Conservation (phyloP, 2,113 vertebrate genomes). For the Numida meleagris region DNA sequence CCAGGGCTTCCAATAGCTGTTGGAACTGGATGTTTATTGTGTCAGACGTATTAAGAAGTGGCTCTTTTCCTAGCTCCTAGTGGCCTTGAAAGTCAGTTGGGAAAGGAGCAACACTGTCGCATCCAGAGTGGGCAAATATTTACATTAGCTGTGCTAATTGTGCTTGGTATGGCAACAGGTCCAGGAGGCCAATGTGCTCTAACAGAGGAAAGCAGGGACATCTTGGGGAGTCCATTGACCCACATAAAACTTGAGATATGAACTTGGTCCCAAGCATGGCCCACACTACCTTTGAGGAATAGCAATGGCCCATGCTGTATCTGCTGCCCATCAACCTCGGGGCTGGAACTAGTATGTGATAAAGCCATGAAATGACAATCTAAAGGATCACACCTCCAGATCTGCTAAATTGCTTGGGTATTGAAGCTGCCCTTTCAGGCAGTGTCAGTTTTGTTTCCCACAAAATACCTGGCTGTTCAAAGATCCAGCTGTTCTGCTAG, state of each 20-base stretch:
- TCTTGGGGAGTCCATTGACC: not conserved
- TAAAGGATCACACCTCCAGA: not conserved
- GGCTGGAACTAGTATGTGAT: not conserved
- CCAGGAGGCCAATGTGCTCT: not conserved
- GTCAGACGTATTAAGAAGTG: not conserved
- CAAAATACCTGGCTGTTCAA: not conserved
- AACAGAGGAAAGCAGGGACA: accelerated
- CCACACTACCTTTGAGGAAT: not conserved
- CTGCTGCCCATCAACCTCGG: accelerated
- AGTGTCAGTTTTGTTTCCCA: not conserved
- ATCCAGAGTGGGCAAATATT: constrained; percentile 9
- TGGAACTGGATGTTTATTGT: constrained; percentile 7
- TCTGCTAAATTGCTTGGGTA: not conserved
- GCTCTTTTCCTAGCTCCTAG: not conserved
- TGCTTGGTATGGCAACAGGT: not conserved
- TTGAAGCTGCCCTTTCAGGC: not conserved
- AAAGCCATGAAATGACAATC: not conserved
- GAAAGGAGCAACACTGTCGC: not conserved
- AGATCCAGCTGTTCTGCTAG: not conserved
- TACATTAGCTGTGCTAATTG: not conserved
- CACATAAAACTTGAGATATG: not conserved
- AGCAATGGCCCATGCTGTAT: not conserved
- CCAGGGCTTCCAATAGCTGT: not conserved
- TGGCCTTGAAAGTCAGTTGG: not conserved
- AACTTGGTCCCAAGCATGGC: not conserved